phyloP scores from a whole-genome alignment of 1,140 invertebrate genomes.

The Steinernema feltiae region DNA sequence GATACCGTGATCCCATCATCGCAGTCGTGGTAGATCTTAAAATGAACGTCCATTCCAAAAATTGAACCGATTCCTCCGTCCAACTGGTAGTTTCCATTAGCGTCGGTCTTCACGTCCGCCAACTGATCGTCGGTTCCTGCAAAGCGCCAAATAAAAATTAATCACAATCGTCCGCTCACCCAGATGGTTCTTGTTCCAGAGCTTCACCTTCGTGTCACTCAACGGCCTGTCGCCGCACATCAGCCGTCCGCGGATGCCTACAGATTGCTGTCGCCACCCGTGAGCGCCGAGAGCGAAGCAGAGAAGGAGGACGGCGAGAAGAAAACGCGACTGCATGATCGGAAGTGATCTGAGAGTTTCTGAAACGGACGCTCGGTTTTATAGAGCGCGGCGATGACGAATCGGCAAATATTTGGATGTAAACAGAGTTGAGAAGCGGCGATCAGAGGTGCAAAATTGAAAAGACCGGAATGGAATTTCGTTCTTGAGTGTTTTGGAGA shows the following conservation, averaged over 20 bases:
- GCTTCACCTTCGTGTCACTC: slow-evolving; percentile 32
- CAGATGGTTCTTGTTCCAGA: slow-evolving; percentile 44
- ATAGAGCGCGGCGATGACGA: background rate
- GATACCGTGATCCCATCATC: slow-evolving; percentile 34
- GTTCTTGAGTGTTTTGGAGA: background rate
- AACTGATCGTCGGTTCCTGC: slow-evolving; percentile 37
- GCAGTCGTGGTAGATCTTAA: slow-evolving; percentile 43
- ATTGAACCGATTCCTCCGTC: slow-evolving; percentile 36
- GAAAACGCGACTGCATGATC: background rate
- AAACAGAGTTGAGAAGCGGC: background rate
- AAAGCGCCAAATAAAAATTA: no score
- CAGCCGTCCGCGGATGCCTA: slow-evolving; percentile 17
- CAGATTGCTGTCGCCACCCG: slow-evolving; percentile 20
- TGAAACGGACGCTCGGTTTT: background rate
- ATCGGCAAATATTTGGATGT: background rate
- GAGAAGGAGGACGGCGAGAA: background rate
- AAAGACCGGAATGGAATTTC: background rate
- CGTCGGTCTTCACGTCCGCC: slow-evolving; percentile 37
- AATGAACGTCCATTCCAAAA: slow-evolving; percentile 41
- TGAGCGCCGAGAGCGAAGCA: background rate
- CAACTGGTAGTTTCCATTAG: slow-evolving; percentile 38
- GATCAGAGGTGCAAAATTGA: background rate
- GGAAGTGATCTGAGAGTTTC: background rate
- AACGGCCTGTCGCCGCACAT: slow-evolving; percentile 15
- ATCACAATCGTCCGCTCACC: no score